These are phyloP conservation scores for Rhaphigaster nebulosa DNA, from an alignment of 2,888 invertebrate species.

Conservation along the genomic window DNA sequence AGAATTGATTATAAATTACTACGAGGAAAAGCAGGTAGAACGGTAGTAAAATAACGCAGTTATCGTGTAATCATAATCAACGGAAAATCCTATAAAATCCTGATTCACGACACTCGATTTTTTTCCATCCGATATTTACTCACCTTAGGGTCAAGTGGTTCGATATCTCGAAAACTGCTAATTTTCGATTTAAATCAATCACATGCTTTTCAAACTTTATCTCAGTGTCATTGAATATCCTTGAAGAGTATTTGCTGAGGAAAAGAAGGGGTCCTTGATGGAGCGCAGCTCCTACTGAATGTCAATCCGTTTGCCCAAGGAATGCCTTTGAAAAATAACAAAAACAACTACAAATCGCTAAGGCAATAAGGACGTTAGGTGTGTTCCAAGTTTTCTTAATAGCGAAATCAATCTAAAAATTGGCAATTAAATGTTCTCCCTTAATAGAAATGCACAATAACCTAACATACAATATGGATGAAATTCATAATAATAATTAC, in stretches of 20 bases:
- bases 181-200: conserved; percentile 48
- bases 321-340: conserved; percentile 29
- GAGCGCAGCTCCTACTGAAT: conserved; percentile 12
- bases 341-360: conserved; percentile 3
- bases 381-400: background rate
- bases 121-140: background rate
- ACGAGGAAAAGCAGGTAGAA: background rate
- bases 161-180: background rate
- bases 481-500: too few relatives aligned
- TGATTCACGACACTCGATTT: background rate
- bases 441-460: too few relatives aligned
- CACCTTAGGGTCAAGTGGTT: background rate
- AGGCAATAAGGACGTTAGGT: background rate
- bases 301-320: background rate
- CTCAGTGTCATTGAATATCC: conserved; percentile 50
- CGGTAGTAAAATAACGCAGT: background rate
- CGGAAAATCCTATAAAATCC: background rate
- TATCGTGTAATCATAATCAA: background rate
- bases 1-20: background rate
- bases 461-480: too few relatives aligned
- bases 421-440: background rate
- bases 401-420: background rate
- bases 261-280: conserved; percentile 13
- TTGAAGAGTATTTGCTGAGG: conserved; percentile 38
- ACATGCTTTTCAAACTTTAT: background rate